phyloP scores from a whole-genome alignment of 1,140 invertebrate genomes.

The Liolophura sinensis region DNA sequence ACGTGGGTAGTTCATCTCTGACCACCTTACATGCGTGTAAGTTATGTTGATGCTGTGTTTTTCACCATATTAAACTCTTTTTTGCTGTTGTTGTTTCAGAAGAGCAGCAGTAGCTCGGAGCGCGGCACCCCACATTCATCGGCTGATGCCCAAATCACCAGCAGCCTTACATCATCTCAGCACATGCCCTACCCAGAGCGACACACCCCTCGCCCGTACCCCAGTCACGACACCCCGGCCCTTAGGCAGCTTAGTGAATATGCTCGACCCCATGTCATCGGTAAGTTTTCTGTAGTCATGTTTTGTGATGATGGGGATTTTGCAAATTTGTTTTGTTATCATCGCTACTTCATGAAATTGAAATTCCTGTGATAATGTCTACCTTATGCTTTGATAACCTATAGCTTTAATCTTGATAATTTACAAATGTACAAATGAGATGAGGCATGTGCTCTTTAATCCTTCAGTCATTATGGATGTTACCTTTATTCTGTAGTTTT shows the following conservation, averaged over 20 bases:
- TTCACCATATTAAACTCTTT: too few relatives aligned
- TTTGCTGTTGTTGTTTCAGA: neutral
- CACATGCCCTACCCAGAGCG: slow-evolving; percentile 79
- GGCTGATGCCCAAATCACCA: slow-evolving; percentile 62
- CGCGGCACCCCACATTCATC: slow-evolving; percentile 71
- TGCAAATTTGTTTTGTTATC: neutral
- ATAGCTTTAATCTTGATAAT: too few relatives aligned
- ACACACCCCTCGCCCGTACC: slow-evolving; percentile 71
- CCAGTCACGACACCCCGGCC: slow-evolving; percentile 79
- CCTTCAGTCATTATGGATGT: too few relatives aligned
- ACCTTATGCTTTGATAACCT: too few relatives aligned
- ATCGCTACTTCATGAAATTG: slow-evolving; percentile 49
- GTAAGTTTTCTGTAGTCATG: slow-evolving; percentile 17
- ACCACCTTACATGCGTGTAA: too few relatives aligned
- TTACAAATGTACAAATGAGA: too few relatives aligned
- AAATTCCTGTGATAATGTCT: slow-evolving; percentile 12
- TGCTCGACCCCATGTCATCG: slow-evolving; percentile 51
- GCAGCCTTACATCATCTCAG: slow-evolving; percentile 50
- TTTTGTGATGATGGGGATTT: neutral
- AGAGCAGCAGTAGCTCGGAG: slow-evolving; percentile 63
- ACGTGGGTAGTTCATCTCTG: too few relatives aligned
- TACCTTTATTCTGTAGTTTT: too few relatives aligned
- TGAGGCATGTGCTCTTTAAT: too few relatives aligned
- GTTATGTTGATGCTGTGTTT: too few relatives aligned
- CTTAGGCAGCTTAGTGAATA: slow-evolving; percentile 76